Conservation (phyloP, 2,888 invertebrate genomes). For the Leucoma salicis region DNA sequence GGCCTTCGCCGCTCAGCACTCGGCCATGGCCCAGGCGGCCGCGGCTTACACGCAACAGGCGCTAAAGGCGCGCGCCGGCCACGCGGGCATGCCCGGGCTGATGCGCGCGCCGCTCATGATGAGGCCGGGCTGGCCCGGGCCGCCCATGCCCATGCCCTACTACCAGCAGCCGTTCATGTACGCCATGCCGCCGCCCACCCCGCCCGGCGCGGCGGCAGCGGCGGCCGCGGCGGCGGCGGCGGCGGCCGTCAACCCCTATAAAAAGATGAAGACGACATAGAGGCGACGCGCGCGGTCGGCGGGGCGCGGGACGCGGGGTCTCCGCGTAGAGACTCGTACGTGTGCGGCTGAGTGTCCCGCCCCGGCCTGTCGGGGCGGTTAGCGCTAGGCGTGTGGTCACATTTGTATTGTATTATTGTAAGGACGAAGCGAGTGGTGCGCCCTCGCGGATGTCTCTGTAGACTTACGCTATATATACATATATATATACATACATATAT, state of each 20-base stretch:
- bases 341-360: conserved; percentile 67
- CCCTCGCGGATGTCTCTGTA: conserved; percentile 77
- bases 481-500: conserved; percentile 42
- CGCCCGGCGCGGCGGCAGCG: conserved; percentile 66
- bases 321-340: conserved; percentile 78
- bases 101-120: conserved; percentile 72
- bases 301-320: conserved; percentile 77
- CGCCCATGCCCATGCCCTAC: conserved; percentile 72
- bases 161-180: conserved; percentile 79
- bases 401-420: conserved; percentile 80
- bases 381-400: conserved; percentile 80
- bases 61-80: conserved; percentile 88
- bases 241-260: conserved; percentile 89
- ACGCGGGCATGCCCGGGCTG: conserved; percentile 79
- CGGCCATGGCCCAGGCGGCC: conserved; percentile 73
- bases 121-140: conserved; percentile 72
- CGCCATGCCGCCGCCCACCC: conserved; percentile 77
- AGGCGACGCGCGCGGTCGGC: conserved; percentile 51
- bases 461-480: conserved; percentile 58
- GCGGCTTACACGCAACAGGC: conserved; percentile 80
- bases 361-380: conserved; percentile 76
- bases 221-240: conserved; percentile 66
- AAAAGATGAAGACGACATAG: conserved; percentile 94
- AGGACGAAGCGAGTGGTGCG: conserved; percentile 74
- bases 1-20: conserved; percentile 75